Evolutionary conservation across 2,113 vertebrate species (phyloP), one percentile per base, ranked within the genome.

Genomic region (Sitta europaea): DNA sequence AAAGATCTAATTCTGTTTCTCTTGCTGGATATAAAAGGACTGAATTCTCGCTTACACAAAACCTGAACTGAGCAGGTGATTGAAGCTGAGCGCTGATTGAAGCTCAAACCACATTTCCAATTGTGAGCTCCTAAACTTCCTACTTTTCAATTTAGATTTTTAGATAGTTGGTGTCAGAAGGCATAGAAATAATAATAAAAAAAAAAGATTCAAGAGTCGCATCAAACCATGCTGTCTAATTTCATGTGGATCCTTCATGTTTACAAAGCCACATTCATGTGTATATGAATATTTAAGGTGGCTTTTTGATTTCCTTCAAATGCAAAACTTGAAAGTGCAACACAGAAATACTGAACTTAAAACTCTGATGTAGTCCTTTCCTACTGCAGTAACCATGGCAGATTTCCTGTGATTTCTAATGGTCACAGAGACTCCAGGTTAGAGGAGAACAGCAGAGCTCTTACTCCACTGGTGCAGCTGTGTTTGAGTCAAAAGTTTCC

Each of bases 111-210:
- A 58, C 25, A 38, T 79, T 68, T 90, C 78, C 63, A 82, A 31
- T 71, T 74, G 57, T 7, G 68, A 94, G 83, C 51, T 77, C 65
- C 63, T 77, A 40, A 90, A 90, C 72, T 80, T 77, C 45, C n/a
- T 48, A 45, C 70, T 89, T 87, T 92, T 85, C 68, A 86, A 55
- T 88, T 73, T 92, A 75, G 82, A 79, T 59, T 71, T 93, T 94
- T 57, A 65, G 27, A 84, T 65, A 83, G 43, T 28, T 20, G 6
- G 12, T 83, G 22, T 90, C 27, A 83, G 28, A 88, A 76, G 70
- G 47, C 38, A 76, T 86, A 88, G 31, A 23, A 79, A 72, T 27
- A 17, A 88, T 66, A 43, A 50, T 40, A 79, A 75, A 24, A 16
- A 90, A 71, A 43, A 48, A 43, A 17, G 11, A 71, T 59, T 89